Base-by-base conservation (phyloP, 1,140 invertebrate genomes). In the Microplitis demolitor region DNA sequence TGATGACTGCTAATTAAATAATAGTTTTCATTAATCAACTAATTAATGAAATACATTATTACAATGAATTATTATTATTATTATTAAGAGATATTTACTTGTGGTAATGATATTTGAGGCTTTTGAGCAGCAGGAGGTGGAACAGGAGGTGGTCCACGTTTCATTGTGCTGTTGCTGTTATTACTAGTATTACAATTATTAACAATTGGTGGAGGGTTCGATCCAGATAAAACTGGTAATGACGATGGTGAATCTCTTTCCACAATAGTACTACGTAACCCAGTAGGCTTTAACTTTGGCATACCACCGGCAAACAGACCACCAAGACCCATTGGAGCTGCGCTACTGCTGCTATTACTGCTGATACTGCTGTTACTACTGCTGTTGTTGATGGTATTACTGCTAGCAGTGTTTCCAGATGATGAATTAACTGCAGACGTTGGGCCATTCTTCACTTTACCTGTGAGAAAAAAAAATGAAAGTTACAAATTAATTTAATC, bases 241-340 rank as follows among this genome's bases (percentile, higher is more conserved):
- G 16, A 51, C n/a, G 56, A 4, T 8, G 45, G 14, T 11, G 50
- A 13, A 37, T 82, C 83, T 71, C 78, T 85, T 39, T 87, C 85
- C 16, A 76, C 72, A 39, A 80, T 79, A 62, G 80, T 81, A 5
- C 80, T 82, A 77, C 88, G 84, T 62, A 89, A 81, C 73, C 93
- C 93, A 66, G 93, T 94, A 51, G 94, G 90, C 83, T 93, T 94
- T 62, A 96, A 87, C 85, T 95, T 96, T 67, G 95, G 94, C 91
- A 96, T 96, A 60, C 94, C 94, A 66, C 93, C 94, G 74, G 94
- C 92, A 87, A 96, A 96, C 37, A 96, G 86, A 51, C 93, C 94
- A 69, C 92, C 93, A 54, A 96, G 87, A 58, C 89, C 89, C 70
- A 89, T 88, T 37, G 89, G 86, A 60, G 87, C 87, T 62, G 14